A percentile compares a stretch with the other conserved stretches of the same genome.
phyloP scores from a whole-genome alignment of 2,113 vertebrate species.

The Lepisosteus osseus region DNA sequence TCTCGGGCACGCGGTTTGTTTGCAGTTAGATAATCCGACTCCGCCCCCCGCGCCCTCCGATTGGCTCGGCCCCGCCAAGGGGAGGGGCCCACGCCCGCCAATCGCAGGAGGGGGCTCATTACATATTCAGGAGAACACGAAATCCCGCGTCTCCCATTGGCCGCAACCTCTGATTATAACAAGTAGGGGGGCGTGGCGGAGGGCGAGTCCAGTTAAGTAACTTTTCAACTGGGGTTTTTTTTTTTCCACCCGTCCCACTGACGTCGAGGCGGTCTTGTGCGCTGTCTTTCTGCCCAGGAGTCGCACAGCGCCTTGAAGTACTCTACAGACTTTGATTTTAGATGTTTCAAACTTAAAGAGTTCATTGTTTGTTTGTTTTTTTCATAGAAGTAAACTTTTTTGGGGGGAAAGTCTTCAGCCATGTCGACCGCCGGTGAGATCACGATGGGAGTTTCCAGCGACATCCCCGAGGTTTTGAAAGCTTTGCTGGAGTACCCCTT shows the following conservation, averaged over 20 bases:
- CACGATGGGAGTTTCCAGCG: conserved; percentile 52
- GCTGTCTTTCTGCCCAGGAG: too few species aligned
- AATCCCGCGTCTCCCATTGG: conserved; percentile 35
- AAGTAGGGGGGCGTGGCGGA: background rate
- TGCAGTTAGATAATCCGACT: conserved; percentile 24
- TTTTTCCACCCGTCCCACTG: too few species aligned
- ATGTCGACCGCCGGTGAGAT: conserved; percentile 21
- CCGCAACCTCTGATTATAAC: background rate
- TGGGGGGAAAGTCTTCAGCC: conserved; percentile 39
- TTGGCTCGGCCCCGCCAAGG: conserved; percentile 1
- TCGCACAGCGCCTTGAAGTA: too few species aligned
- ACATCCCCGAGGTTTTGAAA: conserved; percentile 82
- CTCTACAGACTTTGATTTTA: too few species aligned
- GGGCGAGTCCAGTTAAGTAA: conserved; percentile 37
- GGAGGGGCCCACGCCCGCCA: conserved; percentile 1
- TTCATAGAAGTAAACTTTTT: background rate
- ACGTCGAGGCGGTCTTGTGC: too few species aligned
- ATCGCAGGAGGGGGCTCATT: conserved; percentile 1
- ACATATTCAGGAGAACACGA: background rate
- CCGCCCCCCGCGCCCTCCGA: background rate
- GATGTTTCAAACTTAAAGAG: too few species aligned
- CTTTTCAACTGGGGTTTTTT: background rate
- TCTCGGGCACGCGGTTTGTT: background rate
- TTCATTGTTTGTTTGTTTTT: background rate
- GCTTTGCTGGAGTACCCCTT: conserved; percentile 78